Base-by-base conservation (phyloP, 2,888 invertebrate species). In the Andrena camellia region DNA sequence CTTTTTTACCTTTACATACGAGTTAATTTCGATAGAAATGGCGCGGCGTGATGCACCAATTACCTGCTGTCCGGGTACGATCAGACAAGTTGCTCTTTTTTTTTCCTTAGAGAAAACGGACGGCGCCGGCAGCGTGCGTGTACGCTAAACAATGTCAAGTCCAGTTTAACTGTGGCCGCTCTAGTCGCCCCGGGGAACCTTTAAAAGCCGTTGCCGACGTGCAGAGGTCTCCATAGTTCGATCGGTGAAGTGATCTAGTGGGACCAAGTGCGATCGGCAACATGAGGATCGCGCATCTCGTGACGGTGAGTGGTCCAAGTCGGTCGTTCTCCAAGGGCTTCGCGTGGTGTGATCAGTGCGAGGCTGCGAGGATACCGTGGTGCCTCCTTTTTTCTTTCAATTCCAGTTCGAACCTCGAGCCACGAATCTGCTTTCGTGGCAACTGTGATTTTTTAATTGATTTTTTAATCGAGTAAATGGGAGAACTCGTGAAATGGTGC, bases 231-330 rank as follows among this genome's bases (percentile, higher is more conserved):
- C 86, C 72, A 87, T 81, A 87, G 86, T 87, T 83, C 85, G 82
- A 86, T 87, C 78, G 83, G 88, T 85, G 83, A 84, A 84, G 88
- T 83, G 86, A 81, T 84, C 84, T 79, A 86, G 85, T 88, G 83
- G 80, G 79, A 88, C 78, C 85, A 84, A 75, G 81, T 86, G 86
- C 78, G 78, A 81, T 81, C 86, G 23, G 62, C 83, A 85, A 87
- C 74, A 92, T 92, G 92, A 92, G 82, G 89, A 88, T 92, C 89
- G 83, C 88, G 82, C 89, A 86, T 85, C 84, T 92, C 48, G 76
- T 90, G 86, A 90, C 86, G 91, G 92, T 92, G 91, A 92, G 92
- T 90, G 89, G 64, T 80, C 60, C 60, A 1, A 23, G 33, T 17
- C 60, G 23, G 29, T 48, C 10, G 31, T 8, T 5, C n/a, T 23